Base-by-base conservation (phyloP, 2,797 vertebrate species). In the Alauda arvensis region DNA sequence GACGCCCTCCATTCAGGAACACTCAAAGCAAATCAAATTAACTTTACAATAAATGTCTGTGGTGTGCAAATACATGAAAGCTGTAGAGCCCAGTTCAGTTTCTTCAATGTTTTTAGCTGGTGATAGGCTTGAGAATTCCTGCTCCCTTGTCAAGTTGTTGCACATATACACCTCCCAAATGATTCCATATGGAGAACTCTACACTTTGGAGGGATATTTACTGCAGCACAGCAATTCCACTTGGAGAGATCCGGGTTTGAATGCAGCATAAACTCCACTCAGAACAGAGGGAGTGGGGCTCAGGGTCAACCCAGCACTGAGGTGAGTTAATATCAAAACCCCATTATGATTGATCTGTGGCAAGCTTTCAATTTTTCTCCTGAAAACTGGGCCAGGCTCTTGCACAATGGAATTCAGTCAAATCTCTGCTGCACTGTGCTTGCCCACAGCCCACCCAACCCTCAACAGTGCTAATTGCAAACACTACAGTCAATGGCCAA, bases 401-500 rank as follows among this genome's bases (percentile, higher is more conserved):
- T 72, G 79, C 79, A 88, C 56, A 51, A 15, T 13, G 67, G 82
- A 80, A 68, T 77, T 83, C 74, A 60, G 37, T 56, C 55, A 66
- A 84, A 77, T 69, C 78, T 28, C 48, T 92, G 55, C 42, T 69
- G 18, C 42, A 53, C 77, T 62, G 53, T 0, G 1, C 59, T 72
- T 81, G 63, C 72, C 65, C 77, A 51, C 71, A 83, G 76, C 72
- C 79, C 82, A 85, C 57, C 70, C 86, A 80, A 43, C 79, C 40
- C 91, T 85, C 67, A 69, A 4, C 74, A 74, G 77, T 28, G 60
- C 84, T 87, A 70, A 92, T 85, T 93, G 87, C 19, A 12, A 86
- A 72, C 72, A 48, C 62, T 40, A 11, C 20, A 89, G 91, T 90
- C 91, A 93, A 90, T 88, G 76, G 76, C 78, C 83, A 77, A 89